Evolutionary conservation across 2,888 invertebrate species (phyloP).

Genomic region (Matsumyia berberina): DNA sequence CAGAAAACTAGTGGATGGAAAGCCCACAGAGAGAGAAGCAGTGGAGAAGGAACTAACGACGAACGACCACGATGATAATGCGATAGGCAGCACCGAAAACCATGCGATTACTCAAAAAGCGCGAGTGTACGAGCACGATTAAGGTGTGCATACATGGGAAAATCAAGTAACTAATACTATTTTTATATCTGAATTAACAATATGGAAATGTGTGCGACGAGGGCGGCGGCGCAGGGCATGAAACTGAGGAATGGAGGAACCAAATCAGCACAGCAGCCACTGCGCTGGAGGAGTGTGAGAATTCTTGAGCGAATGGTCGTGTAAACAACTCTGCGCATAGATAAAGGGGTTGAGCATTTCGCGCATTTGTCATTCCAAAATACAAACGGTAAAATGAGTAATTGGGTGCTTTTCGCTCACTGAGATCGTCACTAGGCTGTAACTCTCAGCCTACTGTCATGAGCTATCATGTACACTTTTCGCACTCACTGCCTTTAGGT

Average conservation of each 20-base stretch:
- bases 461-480: too few relatives aligned
- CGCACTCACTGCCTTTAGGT: too few relatives aligned
- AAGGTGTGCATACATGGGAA: conserved; percentile 69
- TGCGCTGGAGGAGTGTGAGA: conserved; percentile 51
- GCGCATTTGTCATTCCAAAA: conserved; percentile 10
- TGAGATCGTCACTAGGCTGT: too few relatives aligned
- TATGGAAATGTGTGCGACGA: conserved; percentile 59
- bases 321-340: conserved; percentile 15
- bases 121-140: conserved; percentile 44
- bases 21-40: conserved; percentile 13
- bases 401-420: too few relatives aligned
- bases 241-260: conserved; percentile 35
- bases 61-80: conserved; percentile 39
- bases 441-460: too few relatives aligned
- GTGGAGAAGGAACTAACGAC: conserved; percentile 22
- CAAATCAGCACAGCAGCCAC: conserved; percentile 33
- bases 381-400: too few relatives aligned
- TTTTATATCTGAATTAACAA: conserved; percentile 67
- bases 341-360: conserved; percentile 16
- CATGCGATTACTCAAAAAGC: conserved; percentile 68
- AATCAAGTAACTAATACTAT: conserved; percentile 67
- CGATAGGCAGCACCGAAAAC: conserved; percentile 49
- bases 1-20: conserved; percentile 12
- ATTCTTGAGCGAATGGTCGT: conserved; percentile 27
- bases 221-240: background rate